These are phyloP conservation scores for Ditylenchus weischeri DNA, from an alignment of 2,888 invertebrate species.

Conservation along the genomic window DNA sequence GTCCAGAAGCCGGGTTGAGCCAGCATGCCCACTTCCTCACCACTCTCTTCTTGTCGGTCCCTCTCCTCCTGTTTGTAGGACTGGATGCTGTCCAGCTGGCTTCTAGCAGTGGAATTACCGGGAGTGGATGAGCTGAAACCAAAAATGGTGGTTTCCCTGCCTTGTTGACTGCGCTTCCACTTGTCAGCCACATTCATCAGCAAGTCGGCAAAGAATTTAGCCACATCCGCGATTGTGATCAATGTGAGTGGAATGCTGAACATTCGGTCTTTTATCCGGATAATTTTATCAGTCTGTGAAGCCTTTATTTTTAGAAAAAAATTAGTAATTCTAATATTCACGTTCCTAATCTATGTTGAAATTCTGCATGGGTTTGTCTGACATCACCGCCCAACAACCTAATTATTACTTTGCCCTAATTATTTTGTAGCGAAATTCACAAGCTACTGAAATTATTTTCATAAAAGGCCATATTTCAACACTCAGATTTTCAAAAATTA, in stretches of 20 bases:
- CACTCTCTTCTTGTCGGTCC: slow-evolving; percentile 18
- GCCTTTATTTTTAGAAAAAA: no score
- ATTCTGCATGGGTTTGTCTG: no score
- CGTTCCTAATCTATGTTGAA: no score
- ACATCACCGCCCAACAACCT: no score
- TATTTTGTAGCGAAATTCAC: no score
- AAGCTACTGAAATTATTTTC: no score
- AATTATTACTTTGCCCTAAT: no score
- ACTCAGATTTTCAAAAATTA: no score
- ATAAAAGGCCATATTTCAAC: no score
- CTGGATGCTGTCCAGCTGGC: not conserved
- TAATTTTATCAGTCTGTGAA: no score
- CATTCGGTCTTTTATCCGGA: not conserved
- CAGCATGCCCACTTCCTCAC: slow-evolving; percentile 26
- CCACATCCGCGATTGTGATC: slow-evolving; percentile 57
- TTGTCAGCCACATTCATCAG: not conserved
- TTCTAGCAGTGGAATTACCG: not conserved
- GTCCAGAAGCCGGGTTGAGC: slow-evolving; percentile 21
- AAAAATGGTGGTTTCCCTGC: not conserved
- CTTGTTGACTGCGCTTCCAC: not conserved
- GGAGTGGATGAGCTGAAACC: not conserved
- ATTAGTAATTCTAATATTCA: no score
- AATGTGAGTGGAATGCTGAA: slow-evolving; percentile 55
- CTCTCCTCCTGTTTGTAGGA: not conserved
- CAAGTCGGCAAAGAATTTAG: slow-evolving; percentile 36